Evolutionary conservation across 1,140 invertebrate genomes (phyloP), one percentile per base, ranked within the genome.

Genomic region (Lepidurus apus): DNA sequence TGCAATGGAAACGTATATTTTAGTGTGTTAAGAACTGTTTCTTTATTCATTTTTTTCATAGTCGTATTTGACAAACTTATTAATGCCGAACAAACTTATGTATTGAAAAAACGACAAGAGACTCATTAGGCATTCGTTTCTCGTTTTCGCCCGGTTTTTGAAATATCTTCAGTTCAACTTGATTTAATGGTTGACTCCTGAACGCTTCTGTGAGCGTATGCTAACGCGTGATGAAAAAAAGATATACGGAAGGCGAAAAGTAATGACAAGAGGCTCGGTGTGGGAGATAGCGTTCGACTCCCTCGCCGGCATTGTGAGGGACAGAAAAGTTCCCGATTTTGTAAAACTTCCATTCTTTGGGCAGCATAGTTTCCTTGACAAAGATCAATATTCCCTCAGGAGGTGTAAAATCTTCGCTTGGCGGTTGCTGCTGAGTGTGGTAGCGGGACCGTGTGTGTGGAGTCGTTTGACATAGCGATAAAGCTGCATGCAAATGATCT

Each of bases 341-440:
- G 0, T n/a, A 13, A 65, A 65, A 65, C 8, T 7, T 1, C 21
- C n/a, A 7, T 65, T 17, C 13, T 17, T 21, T 65, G 6, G 9
- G 8, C 0, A 21, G 9, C 21, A 65, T 21, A 21, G 53, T 65
- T 65, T 65, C 45, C 53, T 65, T 65, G 53, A 65, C 53, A 65
- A 65, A 65, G 53, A 65, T 65, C 53, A 65, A 65, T 65, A 65
- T 65, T 65, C 53, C 53, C 53, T 17, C 8, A 17, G 53, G 53
- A 65, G 53, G 53, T 65, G 53, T 65, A 65, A 65, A 65, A 65
- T 65, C 53, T 65, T 65, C 53, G 17, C n/a, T 65, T 65, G 53
- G 53, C 53, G 53, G 53, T 65, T 65, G 17, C 53, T 65, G 8
- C 13, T 65, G 53, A 21, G 13, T 13, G 21, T 7, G 53, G 17